These are phyloP conservation scores for Colossoma macropomum DNA, from an alignment of 2,113 vertebrate genomes.

Conservation along the genomic window DNA sequence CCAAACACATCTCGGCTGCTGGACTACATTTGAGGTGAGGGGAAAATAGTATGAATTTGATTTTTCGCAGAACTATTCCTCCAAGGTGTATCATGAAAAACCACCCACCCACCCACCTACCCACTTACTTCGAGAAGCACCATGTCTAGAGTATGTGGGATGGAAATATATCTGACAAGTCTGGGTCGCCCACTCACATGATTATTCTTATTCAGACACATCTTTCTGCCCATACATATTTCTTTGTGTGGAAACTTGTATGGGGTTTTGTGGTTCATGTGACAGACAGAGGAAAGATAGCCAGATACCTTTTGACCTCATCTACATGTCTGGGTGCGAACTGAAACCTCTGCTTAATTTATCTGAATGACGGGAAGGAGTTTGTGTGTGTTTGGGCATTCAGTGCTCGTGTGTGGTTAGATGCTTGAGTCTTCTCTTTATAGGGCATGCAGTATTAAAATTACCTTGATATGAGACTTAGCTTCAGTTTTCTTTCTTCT, in stretches of 20 bases:
- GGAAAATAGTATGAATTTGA: neutral
- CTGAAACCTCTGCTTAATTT: slow-evolving; percentile 21
- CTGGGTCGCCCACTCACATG: slow-evolving; percentile 53
- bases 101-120: slow-evolving; percentile 10
- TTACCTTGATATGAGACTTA: neutral
- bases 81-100: slow-evolving; percentile 40
- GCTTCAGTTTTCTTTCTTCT: too few relatives aligned
- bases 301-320: slow-evolving; percentile 48
- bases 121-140: slow-evolving; percentile 11
- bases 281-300: slow-evolving; percentile 63
- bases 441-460: neutral
- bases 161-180: slow-evolving; percentile 66
- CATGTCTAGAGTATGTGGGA: slow-evolving; percentile 61
- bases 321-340: slow-evolving; percentile 34
- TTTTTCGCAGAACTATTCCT: neutral
- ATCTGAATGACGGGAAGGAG: slow-evolving; percentile 22
- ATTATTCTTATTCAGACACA: slow-evolving; percentile 54
- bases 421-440: neutral
- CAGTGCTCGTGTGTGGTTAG: neutral
- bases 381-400: slow-evolving; percentile 17
- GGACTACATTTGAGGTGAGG: neutral
- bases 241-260: slow-evolving; percentile 66
- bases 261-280: slow-evolving; percentile 71
- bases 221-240: slow-evolving; percentile 45
- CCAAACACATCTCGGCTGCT: neutral